Conservation (phyloP, 2,113 vertebrate species). For the Arvicanthis niloticus region DNA sequence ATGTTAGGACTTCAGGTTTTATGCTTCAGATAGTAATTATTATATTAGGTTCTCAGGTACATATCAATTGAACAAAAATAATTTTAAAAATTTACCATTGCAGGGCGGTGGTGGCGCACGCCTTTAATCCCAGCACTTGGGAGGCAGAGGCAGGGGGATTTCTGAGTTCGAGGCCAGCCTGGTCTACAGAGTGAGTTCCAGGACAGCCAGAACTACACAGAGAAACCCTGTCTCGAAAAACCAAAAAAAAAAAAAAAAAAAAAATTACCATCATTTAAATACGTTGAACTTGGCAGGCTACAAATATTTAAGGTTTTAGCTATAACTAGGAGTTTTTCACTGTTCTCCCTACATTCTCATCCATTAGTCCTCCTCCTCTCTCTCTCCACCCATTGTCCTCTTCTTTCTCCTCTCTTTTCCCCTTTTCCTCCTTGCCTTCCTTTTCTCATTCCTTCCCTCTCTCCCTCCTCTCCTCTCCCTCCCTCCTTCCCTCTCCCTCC, state of each 20-base stretch:
- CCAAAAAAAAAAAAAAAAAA: no score
- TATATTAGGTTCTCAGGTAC: background rate
- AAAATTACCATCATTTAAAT: background rate
- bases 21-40: background rate
- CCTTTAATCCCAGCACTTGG: no score
- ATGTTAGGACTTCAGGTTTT: conserved; percentile 30
- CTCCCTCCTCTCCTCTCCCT: no score
- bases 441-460: no score
- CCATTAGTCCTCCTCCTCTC: background rate
- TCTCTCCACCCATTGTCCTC: no score
- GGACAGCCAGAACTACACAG: no score
- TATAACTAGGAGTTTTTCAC: background rate
- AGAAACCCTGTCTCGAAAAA: no score
- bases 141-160: no score
- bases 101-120: no score
- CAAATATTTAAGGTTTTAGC: background rate
- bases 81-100: background rate
- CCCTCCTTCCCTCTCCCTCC: no score
- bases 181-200: no score
- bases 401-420: background rate
- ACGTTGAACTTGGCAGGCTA: background rate
- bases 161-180: no score
- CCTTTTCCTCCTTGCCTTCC: background rate
- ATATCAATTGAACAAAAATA: background rate
- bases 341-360: background rate